Percentiles rank a stretch among this genome's conserved stretches.
Evolutionary conservation across 2,797 vertebrate genomes (phyloP).

Genomic region (Tapirus indicus): DNA sequence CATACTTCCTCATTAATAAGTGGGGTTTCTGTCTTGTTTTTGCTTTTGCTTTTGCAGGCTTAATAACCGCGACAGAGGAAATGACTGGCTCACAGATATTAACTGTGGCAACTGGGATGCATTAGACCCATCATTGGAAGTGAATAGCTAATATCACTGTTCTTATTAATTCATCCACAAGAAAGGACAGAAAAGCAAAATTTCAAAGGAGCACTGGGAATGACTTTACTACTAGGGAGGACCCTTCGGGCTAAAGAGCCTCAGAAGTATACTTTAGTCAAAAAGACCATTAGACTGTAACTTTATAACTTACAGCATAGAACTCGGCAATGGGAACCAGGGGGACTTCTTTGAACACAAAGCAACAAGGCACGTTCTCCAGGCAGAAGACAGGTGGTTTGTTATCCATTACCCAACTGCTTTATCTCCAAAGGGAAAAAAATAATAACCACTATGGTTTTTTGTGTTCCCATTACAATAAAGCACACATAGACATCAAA

Average conservation of each 20-base stretch:
- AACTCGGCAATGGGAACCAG: constrained; percentile 34
- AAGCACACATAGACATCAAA: constrained; percentile 45
- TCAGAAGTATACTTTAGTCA: constrained; percentile 60
- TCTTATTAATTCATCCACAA: constrained; percentile 69
- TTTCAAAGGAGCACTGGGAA: constrained; percentile 67
- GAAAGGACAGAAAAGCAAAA: constrained; percentile 73
- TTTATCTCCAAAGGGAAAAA: constrained; percentile 63
- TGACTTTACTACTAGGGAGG: constrained; percentile 46
- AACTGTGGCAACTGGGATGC: not conserved
- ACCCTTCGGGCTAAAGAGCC: constrained; percentile 56
- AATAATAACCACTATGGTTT: constrained; percentile 14
- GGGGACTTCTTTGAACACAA: constrained; percentile 56
- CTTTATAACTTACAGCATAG: constrained; percentile 64
- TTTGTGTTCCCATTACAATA: constrained; percentile 55
- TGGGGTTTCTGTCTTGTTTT: not conserved
- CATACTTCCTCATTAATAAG: not conserved
- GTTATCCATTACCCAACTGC: constrained; percentile 72
- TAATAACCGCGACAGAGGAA: constrained; percentile 55
- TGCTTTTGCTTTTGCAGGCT: constrained; percentile 62
- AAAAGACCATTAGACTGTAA: constrained; percentile 58
- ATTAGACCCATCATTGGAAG: not conserved
- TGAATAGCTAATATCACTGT: constrained; percentile 66
- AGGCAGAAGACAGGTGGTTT: constrained; percentile 73
- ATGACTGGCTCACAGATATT: not conserved
- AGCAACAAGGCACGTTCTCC: constrained; percentile 58